These are phyloP conservation scores for Gymnosoma rotundatum DNA, from an alignment of 2,888 invertebrate species.

Conservation along the genomic window DNA sequence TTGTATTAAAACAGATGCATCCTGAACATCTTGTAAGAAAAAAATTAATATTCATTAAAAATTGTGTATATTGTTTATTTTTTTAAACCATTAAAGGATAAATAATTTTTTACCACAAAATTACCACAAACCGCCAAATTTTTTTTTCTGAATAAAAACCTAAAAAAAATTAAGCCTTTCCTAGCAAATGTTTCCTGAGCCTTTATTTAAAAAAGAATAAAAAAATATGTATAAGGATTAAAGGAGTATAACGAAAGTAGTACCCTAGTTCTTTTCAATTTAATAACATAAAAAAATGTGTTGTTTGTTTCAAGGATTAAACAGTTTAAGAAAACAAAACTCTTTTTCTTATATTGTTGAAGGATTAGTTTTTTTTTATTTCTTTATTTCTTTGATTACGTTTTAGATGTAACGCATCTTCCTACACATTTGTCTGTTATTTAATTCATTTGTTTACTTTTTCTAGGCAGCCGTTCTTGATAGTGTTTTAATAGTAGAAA, in stretches of 20 bases:
- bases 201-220: not conserved
- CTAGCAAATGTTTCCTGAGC: conserved; percentile 64
- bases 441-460: not conserved
- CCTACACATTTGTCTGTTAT: conserved; percentile 57
- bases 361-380: conserved; percentile 37
- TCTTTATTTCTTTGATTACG: conserved; percentile 6
- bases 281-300: not conserved
- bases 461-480: conserved; percentile 30
- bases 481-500: conserved; percentile 49
- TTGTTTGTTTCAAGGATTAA: conserved; percentile 52
- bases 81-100: conserved; percentile 19
- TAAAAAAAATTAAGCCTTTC: conserved; percentile 35
- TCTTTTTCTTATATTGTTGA: conserved; percentile 35
- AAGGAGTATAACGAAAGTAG: conserved; percentile 19
- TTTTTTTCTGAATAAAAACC: conserved; percentile 17
- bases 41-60: conserved; percentile 26
- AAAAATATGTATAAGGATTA: conserved; percentile 22
- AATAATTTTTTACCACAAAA: conserved; percentile 54
- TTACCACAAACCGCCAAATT: conserved; percentile 55
- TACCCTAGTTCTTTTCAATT: not conserved
- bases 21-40: conserved; percentile 44
- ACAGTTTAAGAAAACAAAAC: conserved; percentile 62
- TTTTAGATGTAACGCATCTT: conserved; percentile 48
- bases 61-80: not conserved
- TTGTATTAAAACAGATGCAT: conserved; percentile 52